Evolutionary conservation across 2,797 vertebrate genomes (phyloP).

Genomic region (Centropyge bicolor): DNA sequence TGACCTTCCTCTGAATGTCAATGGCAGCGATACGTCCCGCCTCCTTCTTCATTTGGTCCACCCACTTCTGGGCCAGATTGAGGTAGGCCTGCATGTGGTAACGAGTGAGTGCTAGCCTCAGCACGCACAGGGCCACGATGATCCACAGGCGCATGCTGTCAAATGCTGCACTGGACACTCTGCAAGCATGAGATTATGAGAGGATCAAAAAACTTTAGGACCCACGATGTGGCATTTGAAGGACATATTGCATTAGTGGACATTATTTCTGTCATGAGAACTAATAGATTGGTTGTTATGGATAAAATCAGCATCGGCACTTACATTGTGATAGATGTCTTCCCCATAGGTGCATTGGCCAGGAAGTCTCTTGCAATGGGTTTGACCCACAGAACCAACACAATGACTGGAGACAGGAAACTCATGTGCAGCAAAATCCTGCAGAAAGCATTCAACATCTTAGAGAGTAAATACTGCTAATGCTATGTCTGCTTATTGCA

Average conservation of each 20-base stretch:
- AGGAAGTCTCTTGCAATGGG: slow-evolving; percentile 94
- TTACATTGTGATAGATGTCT: slow-evolving; percentile 88
- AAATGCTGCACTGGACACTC: slow-evolving; percentile 88
- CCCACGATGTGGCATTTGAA: fast-evolving
- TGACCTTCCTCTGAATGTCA: slow-evolving; percentile 94
- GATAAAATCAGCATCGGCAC: slow-evolving; percentile 54
- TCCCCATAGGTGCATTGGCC: slow-evolving; percentile 88
- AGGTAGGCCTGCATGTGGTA: slow-evolving; percentile 96
- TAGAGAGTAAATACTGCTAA: not conserved
- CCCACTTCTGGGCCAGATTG: slow-evolving; percentile 91
- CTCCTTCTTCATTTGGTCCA: slow-evolving; percentile 92
- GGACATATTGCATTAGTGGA: not conserved
- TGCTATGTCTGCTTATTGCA: not conserved
- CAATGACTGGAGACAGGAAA: slow-evolving; percentile 92
- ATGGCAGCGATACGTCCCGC: slow-evolving; percentile 91
- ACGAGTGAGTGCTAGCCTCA: slow-evolving; percentile 88
- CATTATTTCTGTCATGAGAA: not conserved
- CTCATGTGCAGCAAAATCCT: slow-evolving; percentile 92
- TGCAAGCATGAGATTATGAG: slow-evolving; percentile 54
- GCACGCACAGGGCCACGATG: slow-evolving; percentile 85
- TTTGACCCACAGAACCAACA: slow-evolving; percentile 92
- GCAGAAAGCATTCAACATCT: not conserved
- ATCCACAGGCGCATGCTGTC: slow-evolving; percentile 91
- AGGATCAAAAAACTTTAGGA: not conserved
- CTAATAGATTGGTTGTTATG: not conserved